Evolutionary conservation across 2,797 vertebrate genomes (phyloP).

Genomic region (Oceanodroma leucorhoa): DNA sequence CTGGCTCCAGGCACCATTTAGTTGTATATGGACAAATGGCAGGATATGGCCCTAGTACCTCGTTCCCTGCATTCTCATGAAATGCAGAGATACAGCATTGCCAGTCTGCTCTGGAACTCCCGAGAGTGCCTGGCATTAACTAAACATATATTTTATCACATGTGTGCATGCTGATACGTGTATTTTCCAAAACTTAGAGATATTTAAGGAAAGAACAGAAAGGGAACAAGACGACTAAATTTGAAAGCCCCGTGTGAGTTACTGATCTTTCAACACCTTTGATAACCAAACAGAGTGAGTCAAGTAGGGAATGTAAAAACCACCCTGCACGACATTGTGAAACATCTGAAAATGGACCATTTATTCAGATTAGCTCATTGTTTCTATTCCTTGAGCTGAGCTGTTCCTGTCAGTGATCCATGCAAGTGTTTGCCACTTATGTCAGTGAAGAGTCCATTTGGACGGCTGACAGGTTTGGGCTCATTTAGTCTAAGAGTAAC

Average conservation of each 20-base stretch:
- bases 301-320: not conserved
- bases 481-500: not conserved
- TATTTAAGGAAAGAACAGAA: not conserved
- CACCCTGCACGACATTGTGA: not conserved
- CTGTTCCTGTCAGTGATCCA: not conserved
- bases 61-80: not conserved
- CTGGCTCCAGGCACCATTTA: not conserved
- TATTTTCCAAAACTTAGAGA: not conserved
- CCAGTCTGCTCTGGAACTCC: not conserved
- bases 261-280: not conserved
- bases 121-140: not conserved
- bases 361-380: slow-evolving; percentile 21
- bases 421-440: not conserved
- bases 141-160: fast-evolving
- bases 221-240: not conserved
- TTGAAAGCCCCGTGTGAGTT: not conserved
- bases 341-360: not conserved
- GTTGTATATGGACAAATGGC: not conserved
- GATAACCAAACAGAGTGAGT: not conserved
- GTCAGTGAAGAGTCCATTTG: slow-evolving; percentile 9
- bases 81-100: not conserved
- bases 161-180: fast-evolving
- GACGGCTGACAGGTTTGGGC: slow-evolving; percentile 12
- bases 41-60: not conserved
- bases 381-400: slow-evolving; percentile 8